These are phyloP conservation scores for Lissonota sp. DNA, from an alignment of 2,888 invertebrate species.

Conservation along the genomic window DNA sequence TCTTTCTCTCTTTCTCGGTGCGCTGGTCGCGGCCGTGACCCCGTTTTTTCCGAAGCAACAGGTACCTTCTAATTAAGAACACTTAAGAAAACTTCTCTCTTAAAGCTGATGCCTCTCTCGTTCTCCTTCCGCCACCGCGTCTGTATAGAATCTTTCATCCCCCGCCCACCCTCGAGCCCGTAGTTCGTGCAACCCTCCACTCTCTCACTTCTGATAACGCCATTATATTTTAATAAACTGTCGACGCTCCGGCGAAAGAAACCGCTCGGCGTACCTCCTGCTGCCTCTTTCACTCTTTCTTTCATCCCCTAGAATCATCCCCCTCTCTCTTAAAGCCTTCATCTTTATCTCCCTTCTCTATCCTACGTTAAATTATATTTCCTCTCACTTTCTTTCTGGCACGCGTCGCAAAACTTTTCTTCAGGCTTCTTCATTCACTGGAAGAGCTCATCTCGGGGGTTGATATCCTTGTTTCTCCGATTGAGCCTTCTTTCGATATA, in stretches of 20 bases:
- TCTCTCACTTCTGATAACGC: slow-evolving; percentile 78
- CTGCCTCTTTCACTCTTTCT: slow-evolving; percentile 26
- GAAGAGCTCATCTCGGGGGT: slow-evolving; percentile 1
- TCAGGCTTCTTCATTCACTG: slow-evolving; percentile 10
- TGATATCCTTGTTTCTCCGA: not conserved
- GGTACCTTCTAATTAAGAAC: slow-evolving; percentile 84
- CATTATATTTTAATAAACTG: slow-evolving; percentile 84
- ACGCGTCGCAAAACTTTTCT: slow-evolving; percentile 54
- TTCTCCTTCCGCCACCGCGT: slow-evolving; percentile 38
- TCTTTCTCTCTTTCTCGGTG: slow-evolving; percentile 31
- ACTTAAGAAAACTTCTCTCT: slow-evolving; percentile 84
- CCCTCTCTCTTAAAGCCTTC: slow-evolving; percentile 12
- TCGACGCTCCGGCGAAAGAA: slow-evolving; percentile 49
- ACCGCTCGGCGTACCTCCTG: slow-evolving; percentile 12
- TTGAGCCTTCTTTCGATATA: not conserved
- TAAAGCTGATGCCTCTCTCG: slow-evolving; percentile 82
- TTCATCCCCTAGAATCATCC: slow-evolving; percentile 24
- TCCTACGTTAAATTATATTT: slow-evolving; percentile 60
- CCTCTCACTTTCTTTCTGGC: slow-evolving; percentile 61
- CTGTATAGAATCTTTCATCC: slow-evolving; percentile 13
- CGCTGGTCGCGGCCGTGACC: slow-evolving; percentile 81
- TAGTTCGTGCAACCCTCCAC: slow-evolving; percentile 58
- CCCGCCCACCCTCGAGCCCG: slow-evolving; percentile 15
- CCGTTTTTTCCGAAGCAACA: slow-evolving; percentile 84
- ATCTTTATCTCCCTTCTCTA: slow-evolving; percentile 23